Base-by-base conservation (phyloP, 2,797 vertebrate species). In the Enoplosus armatus region DNA sequence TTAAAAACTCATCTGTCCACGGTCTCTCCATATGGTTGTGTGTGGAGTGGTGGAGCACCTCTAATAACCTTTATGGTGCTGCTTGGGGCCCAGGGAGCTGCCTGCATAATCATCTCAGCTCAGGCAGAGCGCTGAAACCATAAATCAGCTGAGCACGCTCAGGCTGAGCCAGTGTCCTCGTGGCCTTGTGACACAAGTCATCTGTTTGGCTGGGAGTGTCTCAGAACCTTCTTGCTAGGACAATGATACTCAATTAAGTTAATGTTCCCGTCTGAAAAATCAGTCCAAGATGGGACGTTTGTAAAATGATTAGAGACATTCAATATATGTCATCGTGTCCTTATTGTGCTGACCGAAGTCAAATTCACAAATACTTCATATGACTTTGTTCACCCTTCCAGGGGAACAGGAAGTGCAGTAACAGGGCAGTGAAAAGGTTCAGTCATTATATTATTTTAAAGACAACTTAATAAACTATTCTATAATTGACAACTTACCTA, bases 51-150 rank as follows among this genome's bases (percentile, higher is more conserved):
- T 64, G 56, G n/a, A 83, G 61, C 70, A 73, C 80, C 87, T 84
- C 84, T 83, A 85, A 84, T 90, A 89, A 90, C 89, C 91, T 87
- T 89, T 61, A 87, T 75, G 84, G 80, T 82, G 68, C 75, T 69
- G 72, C 72, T 75, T 3, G 53, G 79, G 39, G 76, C 74, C 76
- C 47, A 35, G 72, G 41, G 74, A 84, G 79, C 78, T 53, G 74
- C 64, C 85, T 88, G 86, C 77, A 75, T 89, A 89, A 91, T 93
- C 85, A 86, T 74, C 72, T 78, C 77, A 59, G 78, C 85, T 72
- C 53, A 70, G 60, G 54, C 68, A 47, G 39, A 61, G 69, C 1
- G 22, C 45, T 77, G 79, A 79, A 77, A 79, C 37, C 80, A 87
- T 92, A 83, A 89, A 91, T 92, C 91, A 89, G 74, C 63, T 29